These are phyloP conservation scores for Benthosema pterotum DNA, from an alignment of 2,797 vertebrate genomes.

Conservation along the genomic window DNA sequence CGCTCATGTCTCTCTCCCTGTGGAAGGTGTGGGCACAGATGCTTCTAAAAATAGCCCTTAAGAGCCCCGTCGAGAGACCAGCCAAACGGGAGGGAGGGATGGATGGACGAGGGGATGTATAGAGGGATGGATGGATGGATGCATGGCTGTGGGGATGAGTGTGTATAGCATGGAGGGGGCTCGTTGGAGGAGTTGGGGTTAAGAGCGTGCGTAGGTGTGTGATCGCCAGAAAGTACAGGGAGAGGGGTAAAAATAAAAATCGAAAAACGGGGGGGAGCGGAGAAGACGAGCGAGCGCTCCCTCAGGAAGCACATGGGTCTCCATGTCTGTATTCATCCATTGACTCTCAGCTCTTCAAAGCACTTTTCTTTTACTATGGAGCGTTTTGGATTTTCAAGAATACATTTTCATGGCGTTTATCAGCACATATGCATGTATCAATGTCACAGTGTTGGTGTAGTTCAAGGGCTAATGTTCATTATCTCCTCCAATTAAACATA, in stretches of 20 bases:
- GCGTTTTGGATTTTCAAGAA: too few species aligned
- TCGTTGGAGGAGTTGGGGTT: too few species aligned
- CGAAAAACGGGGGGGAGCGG: conserved; percentile 21
- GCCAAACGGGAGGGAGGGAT: conserved; percentile 57
- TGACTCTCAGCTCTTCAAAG: too few species aligned
- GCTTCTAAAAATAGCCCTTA: conserved; percentile 77
- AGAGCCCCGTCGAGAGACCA: conserved; percentile 70
- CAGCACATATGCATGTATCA: too few species aligned
- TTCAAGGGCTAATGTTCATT: too few species aligned
- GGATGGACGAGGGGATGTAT: neutral
- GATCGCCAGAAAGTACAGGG: conserved; percentile 45
- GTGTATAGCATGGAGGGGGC: neutral
- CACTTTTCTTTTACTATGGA: too few species aligned
- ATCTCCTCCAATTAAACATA: too few species aligned
- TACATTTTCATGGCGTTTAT: too few species aligned
- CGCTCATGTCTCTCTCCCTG: conserved; percentile 47
- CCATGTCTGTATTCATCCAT: neutral
- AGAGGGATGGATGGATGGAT: conserved; percentile 19
- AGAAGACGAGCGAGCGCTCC: too few species aligned
- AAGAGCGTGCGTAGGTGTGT: conserved; percentile 58
- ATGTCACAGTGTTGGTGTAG: too few species aligned
- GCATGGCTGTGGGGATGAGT: too few species aligned
- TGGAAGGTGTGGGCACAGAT: conserved; percentile 74
- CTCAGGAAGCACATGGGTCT: neutral
- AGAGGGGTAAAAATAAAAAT: conserved; percentile 48